Conservation (phyloP, 2,888 invertebrate species). For the Mimumesa dahlbomi region DNA sequence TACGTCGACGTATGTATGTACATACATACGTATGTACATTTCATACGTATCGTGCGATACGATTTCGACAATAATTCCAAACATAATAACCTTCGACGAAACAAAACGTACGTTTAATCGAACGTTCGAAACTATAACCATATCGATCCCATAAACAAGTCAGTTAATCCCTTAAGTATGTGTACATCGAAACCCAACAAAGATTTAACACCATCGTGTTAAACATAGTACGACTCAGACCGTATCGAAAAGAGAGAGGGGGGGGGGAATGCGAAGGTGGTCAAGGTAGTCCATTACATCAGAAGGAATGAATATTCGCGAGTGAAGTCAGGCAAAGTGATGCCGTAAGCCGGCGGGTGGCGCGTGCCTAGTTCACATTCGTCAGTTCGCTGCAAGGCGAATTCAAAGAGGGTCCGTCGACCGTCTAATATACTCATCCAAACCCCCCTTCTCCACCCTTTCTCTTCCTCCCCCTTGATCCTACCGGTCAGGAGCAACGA, state of each 20-base stretch:
- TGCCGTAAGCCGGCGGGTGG: conserved; percentile 26
- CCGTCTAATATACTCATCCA: conserved; percentile 73
- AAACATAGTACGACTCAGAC: conserved; percentile 13
- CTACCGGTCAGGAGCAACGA: conserved; percentile 53
- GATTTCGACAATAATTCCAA: no score
- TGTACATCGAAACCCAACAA: conserved; percentile 24
- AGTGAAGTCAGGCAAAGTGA: not conserved
- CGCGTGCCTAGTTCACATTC: conserved; percentile 73
- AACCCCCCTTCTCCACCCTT: no score
- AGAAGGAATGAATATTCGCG: conserved; percentile 67
- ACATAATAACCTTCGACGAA: no score
- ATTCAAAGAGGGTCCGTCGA: conserved; percentile 53
- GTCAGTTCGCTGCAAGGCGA: conserved; percentile 67
- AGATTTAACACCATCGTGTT: conserved; percentile 28
- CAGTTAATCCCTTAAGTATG: no score
- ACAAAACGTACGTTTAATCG: no score
- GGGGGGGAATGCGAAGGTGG: no score
- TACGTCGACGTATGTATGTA: no score
- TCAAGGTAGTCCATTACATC: conserved; percentile 70
- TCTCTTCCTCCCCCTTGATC: no score
- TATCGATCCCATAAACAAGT: no score
- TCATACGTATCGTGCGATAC: conserved; percentile 13
- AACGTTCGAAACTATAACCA: no score
- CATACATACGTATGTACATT: no score
- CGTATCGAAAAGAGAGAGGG: no score